A percentile compares a stretch with the other conserved stretches of the same genome.
Conservation (phyloP, 2,888 invertebrate genomes). For the Patella ulyssiponensis region DNA sequence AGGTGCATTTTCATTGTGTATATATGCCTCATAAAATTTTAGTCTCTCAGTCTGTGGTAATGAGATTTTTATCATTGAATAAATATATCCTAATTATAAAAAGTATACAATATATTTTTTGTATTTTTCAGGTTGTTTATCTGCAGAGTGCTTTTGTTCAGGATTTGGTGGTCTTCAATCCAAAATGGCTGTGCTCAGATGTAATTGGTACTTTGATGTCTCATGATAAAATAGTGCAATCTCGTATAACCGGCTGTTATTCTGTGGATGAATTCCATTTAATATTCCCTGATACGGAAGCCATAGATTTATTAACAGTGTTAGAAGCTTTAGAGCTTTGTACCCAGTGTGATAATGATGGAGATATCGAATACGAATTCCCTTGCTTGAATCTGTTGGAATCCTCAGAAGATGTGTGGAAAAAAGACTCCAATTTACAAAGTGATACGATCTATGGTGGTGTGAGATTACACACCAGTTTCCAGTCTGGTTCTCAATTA, state of each 20-base stretch:
- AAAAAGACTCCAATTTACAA: conserved; percentile 71
- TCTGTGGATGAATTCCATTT: conserved; percentile 82
- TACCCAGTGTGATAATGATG: conserved; percentile 80
- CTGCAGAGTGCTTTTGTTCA: conserved; percentile 75
- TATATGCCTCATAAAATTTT: no score
- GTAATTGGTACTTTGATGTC: conserved; percentile 79
- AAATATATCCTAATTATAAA: no score
- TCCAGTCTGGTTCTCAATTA: conserved; percentile 76
- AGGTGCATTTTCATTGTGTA: no score
- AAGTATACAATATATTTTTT: neutral
- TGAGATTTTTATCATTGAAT: no score
- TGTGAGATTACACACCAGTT: conserved; percentile 74
- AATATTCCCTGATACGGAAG: conserved; percentile 81
- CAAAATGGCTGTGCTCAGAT: conserved; percentile 80
- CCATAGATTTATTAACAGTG: conserved; percentile 78
- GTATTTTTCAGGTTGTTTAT: conserved; percentile 75
- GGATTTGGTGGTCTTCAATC: conserved; percentile 79
- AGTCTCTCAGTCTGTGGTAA: no score
- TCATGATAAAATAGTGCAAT: conserved; percentile 70
- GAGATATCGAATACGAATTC: conserved; percentile 83
- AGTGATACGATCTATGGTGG: conserved; percentile 77
- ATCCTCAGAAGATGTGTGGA: conserved; percentile 80
- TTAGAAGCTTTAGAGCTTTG: conserved; percentile 82
- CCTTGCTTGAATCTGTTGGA: conserved; percentile 80
- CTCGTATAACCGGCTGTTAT: conserved; percentile 78